Evolutionary conservation across 2,797 vertebrate genomes (phyloP).

Genomic region (Poeciliopsis infans): DNA sequence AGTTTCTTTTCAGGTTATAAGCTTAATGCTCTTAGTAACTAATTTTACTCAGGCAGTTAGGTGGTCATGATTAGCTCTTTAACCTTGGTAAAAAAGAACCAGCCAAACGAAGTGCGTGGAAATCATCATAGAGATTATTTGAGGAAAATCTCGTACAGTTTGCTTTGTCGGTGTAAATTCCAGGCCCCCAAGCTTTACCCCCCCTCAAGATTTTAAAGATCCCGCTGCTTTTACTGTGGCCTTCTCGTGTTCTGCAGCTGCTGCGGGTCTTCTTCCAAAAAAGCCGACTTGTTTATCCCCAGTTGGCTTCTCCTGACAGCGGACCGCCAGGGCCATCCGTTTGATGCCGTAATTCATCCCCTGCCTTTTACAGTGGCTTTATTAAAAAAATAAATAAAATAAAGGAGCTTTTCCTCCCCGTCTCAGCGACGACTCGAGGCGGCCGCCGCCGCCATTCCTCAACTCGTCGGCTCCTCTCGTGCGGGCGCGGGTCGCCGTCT

Average conservation of each 20-base stretch:
- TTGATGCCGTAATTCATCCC: constrained; percentile 70
- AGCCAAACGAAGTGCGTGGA: neutral
- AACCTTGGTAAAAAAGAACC: neutral
- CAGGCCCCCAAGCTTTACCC: neutral
- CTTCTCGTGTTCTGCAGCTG: constrained; percentile 37
- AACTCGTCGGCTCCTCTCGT: constrained; percentile 40
- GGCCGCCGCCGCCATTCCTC: constrained; percentile 25
- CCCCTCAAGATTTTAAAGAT: neutral
- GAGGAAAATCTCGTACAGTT: neutral
- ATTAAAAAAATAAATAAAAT: constrained; percentile 67
- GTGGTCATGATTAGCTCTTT: neutral
- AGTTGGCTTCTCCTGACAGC: constrained; percentile 58
- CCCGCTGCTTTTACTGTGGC: constrained; percentile 19
- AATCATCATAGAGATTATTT: neutral
- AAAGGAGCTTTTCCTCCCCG: constrained; percentile 37
- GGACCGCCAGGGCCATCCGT: constrained; percentile 46
- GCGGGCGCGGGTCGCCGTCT: constrained; percentile 56
- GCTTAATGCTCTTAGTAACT: neutral
- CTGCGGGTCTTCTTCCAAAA: constrained; percentile 46
- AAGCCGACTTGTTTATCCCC: constrained; percentile 70
- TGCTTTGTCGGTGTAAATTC: neutral
- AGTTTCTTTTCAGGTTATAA: neutral
- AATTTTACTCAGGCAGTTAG: neutral
- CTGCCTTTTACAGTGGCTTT: constrained; percentile 67
- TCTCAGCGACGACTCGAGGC: constrained; percentile 19